These are phyloP conservation scores for Columbina picui DNA, from an alignment of 2,113 vertebrate genomes.

Conservation along the genomic window DNA sequence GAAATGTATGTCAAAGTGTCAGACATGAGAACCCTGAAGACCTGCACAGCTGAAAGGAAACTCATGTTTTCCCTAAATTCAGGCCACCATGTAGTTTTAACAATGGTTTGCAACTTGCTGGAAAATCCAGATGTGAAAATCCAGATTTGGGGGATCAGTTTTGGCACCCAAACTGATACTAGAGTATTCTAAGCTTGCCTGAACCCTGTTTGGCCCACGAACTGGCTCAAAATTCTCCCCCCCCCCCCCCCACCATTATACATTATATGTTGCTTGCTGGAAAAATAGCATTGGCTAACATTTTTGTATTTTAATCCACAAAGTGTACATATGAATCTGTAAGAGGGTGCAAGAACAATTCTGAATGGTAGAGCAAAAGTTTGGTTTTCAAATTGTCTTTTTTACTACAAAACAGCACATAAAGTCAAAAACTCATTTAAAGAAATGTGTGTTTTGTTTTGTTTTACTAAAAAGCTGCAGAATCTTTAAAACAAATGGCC, in stretches of 20 bases:
- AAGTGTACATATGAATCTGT: background rate
- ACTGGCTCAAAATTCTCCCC: background rate
- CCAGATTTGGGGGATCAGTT: background rate
- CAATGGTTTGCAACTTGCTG: background rate
- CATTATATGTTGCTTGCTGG: background rate
- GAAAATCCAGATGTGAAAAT: background rate
- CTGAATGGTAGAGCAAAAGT: background rate
- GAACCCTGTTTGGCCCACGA: background rate
- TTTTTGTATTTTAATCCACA: background rate
- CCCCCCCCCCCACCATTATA: background rate
- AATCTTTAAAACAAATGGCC: background rate
- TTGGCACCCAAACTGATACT: background rate
- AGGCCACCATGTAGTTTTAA: background rate
- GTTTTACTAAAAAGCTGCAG: background rate
- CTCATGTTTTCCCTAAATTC: background rate
- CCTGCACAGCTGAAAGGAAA: background rate
- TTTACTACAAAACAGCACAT: background rate
- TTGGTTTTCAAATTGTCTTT: background rate
- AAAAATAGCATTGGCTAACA: background rate
- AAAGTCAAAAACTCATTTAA: background rate
- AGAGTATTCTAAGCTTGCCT: background rate
- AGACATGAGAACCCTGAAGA: background rate
- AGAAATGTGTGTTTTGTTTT: background rate
- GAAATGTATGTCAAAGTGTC: background rate
- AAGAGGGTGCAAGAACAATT: background rate